phyloP scores from a whole-genome alignment of 64 coral and sea anemone species.

The Pocillopora verrucosa region DNA sequence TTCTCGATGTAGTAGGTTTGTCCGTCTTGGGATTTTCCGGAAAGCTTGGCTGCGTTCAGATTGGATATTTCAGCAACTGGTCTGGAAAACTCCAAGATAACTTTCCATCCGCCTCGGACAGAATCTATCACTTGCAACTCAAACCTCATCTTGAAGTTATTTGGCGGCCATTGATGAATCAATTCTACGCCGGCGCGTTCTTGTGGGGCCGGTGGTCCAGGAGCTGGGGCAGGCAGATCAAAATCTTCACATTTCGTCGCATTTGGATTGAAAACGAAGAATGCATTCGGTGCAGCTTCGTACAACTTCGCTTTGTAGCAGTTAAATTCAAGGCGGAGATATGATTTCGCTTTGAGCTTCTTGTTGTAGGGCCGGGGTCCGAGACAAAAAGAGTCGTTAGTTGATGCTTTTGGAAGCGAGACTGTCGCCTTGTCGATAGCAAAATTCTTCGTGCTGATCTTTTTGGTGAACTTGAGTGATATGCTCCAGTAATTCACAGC shows the following conservation, averaged over 20 bases:
- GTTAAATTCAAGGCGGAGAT: neutral
- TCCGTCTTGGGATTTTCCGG: neutral
- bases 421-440: slow-evolving; percentile 2
- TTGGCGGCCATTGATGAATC: slow-evolving; percentile 3
- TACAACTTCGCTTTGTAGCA: slow-evolving; percentile 2
- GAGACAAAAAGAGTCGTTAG: neutral
- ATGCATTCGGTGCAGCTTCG: neutral
- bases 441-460: slow-evolving; percentile 14
- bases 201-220: neutral
- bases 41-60: neutral
- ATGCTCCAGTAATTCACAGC: slow-evolving; percentile 9
- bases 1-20: slow-evolving; percentile 16
- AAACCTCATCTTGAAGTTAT: slow-evolving; percentile 26
- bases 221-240: neutral
- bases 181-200: neutral
- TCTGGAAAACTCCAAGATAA: slow-evolving; percentile 1
- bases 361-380: slow-evolving; percentile 1
- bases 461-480: slow-evolving; percentile 22
- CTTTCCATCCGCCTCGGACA: slow-evolving; percentile 25
- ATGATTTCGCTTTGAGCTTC: neutral
- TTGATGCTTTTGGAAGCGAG: neutral
- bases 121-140: slow-evolving; percentile 16
- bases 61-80: slow-evolving; percentile 8
- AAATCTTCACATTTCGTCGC: slow-evolving; percentile 6
- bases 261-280: neutral